phyloP scores from a whole-genome alignment of 2,113 vertebrate species.

The Semnopithecus entellus region DNA sequence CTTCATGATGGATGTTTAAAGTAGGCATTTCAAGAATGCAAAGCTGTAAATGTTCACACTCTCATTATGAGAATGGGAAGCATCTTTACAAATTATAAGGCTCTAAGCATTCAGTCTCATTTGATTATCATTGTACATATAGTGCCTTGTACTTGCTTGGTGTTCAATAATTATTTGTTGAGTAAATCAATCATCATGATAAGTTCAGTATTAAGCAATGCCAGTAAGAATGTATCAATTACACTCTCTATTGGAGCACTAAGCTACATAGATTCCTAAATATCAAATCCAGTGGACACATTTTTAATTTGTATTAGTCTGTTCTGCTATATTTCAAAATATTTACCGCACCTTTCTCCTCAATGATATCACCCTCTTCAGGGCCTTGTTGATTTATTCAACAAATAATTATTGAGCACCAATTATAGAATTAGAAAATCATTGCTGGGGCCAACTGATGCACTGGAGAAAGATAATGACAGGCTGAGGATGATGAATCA shows the following conservation, averaged over 20 bases:
- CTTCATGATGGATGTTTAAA: neutral
- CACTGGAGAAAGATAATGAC: neutral
- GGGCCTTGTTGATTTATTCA: no score
- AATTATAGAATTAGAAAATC: neutral
- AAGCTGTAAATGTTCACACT: neutral
- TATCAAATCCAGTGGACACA: neutral
- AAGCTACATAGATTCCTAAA: neutral
- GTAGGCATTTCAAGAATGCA: neutral
- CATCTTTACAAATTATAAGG: neutral
- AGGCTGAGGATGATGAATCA: neutral
- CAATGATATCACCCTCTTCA: neutral
- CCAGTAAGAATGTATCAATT: neutral
- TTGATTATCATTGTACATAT: neutral
- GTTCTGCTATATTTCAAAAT: neutral
- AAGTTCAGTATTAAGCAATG: neutral
- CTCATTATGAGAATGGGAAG: neutral
- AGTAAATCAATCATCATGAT: neutral
- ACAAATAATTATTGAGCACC: no score
- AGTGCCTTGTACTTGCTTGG: neutral
- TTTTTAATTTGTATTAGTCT: neutral
- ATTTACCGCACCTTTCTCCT: neutral
- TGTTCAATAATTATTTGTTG: slow-evolving; percentile 28
- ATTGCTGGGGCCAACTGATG: neutral
- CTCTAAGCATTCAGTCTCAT: neutral
- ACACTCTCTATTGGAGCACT: neutral